Evolutionary conservation across 2,113 vertebrate genomes (phyloP), one percentile per base, ranked within the genome.

Genomic region (Rhynchopsitta pachyrhyncha): DNA sequence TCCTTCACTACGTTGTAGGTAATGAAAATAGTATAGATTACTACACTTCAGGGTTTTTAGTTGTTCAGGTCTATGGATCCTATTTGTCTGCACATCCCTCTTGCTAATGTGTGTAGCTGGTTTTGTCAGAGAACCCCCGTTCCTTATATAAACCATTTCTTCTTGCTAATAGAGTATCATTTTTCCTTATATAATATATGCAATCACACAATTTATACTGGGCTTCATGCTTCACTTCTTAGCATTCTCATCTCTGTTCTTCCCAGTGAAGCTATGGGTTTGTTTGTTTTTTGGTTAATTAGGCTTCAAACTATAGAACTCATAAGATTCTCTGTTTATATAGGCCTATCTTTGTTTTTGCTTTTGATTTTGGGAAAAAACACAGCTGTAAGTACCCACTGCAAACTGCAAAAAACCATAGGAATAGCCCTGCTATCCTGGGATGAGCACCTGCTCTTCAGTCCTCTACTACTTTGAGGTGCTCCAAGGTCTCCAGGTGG

Each of bases 271-370:
- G 75, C 77, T 76, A 44, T 35, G 31, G 78, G 31, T 88, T 80
- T 60, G 82, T 87, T 96, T 97, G 86, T 75, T 93, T 94, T 95
- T 94, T 85, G 46, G 66, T 84, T 86, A 69, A 35, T 80, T 94
- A 78, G 37, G 63, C 42, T 95, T 86, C 78, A 75, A 93, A 68
- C 52, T 49, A 52, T 60, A 85, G 95, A 92, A 75, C 24, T 81
- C 17, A 1, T 47, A 50, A 17, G 68, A 33, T 79, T 78, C 59
- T 82, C 71, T 82, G 44, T 78, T 92, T 88, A 91, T 73, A 42
- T n/a, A 92, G 41, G n/a, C 18, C 22, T 74, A 16, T 75, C 46
- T 89, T 74, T 69, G 11, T 1, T 78, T 92, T 90, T 81, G 16
- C 49, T 93, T 74, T 92, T 55, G 71, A 63, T 94, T 95, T 90